phyloP scores from a whole-genome alignment of 1,140 invertebrate genomes.

The Lasaia peninsularis region DNA sequence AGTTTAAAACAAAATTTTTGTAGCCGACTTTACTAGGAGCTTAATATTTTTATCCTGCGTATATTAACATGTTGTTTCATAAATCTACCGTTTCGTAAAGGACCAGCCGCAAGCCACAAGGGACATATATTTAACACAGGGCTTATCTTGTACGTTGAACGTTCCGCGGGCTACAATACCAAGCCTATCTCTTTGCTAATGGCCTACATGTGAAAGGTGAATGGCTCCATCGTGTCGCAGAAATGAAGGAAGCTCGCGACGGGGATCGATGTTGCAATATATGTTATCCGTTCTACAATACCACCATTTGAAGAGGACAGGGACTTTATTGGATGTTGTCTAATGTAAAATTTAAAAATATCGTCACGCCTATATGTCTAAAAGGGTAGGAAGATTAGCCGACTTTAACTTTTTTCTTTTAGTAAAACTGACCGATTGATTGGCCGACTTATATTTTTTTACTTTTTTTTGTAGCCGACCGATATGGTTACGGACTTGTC shows the following conservation, averaged over 20 bases:
- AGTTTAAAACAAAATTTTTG: too few species aligned
- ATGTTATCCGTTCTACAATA: slow-evolving; percentile 7
- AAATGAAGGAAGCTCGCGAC: slow-evolving; percentile 25
- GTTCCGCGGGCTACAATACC: slow-evolving; percentile 45
- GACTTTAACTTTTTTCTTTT: too few species aligned
- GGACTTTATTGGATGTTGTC: neutral
- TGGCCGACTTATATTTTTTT: too few species aligned
- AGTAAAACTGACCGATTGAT: too few species aligned
- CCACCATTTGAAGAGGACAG: neutral
- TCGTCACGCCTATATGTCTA: too few species aligned
- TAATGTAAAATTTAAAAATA: too few species aligned
- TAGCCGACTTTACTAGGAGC: neutral
- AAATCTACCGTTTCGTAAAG: neutral
- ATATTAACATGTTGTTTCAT: slow-evolving; percentile 6
- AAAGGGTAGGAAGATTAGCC: too few species aligned
- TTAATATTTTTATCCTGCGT: neutral
- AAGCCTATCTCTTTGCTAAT: slow-evolving; percentile 58
- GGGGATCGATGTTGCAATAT: slow-evolving; percentile 27
- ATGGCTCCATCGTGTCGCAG: slow-evolving; percentile 38
- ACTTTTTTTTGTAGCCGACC: too few species aligned
- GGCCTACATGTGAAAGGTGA: slow-evolving; percentile 58
- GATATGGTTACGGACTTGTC: too few species aligned
- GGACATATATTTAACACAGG: slow-evolving; percentile 47
- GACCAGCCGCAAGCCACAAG: slow-evolving; percentile 22
- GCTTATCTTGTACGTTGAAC: slow-evolving; percentile 45